These are phyloP conservation scores for Melinaea marsaeus DNA, from an alignment of 2,888 invertebrate genomes.

Conservation along the genomic window DNA sequence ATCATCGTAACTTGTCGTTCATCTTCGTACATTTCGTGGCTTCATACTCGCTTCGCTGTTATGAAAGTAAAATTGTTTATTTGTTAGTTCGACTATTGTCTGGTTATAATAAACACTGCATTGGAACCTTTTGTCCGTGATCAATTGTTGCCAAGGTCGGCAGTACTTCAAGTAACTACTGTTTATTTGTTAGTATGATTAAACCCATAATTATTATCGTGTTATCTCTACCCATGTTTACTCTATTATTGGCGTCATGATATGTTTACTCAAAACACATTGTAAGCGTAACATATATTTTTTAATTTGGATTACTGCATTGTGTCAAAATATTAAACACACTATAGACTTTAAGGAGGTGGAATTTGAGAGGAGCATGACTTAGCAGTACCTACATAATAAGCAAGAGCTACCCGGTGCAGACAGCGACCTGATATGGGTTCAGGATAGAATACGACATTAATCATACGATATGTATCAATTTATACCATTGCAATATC, in stretches of 20 bases:
- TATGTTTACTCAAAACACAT: background rate
- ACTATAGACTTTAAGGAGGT: background rate
- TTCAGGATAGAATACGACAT: conserved; percentile 29
- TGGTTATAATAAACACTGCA: too few relatives aligned
- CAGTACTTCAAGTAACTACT: too few relatives aligned
- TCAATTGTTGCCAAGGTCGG: too few relatives aligned
- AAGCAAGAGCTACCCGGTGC: conserved; percentile 13
- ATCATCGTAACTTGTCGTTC: conserved; percentile 30
- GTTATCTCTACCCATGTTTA: background rate
- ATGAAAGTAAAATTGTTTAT: background rate
- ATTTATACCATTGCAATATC: conserved; percentile 29
- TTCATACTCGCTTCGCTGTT: conserved; percentile 21
- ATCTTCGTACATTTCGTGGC: conserved; percentile 22
- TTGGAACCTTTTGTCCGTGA: too few relatives aligned
- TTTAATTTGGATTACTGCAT: background rate
- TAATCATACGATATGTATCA: conserved; percentile 30
- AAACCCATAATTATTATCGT: background rate
- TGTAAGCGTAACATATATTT: background rate
- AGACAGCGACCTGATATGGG: conserved; percentile 54
- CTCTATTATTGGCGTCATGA: background rate
- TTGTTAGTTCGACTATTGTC: background rate
- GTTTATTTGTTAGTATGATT: background rate
- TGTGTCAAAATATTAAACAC: background rate
- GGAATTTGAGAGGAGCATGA: conserved; percentile 16
- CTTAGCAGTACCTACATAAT: conserved; percentile 12